Evolutionary conservation across 2,888 invertebrate species (phyloP).

Genomic region (Phaedon cochleariae): DNA sequence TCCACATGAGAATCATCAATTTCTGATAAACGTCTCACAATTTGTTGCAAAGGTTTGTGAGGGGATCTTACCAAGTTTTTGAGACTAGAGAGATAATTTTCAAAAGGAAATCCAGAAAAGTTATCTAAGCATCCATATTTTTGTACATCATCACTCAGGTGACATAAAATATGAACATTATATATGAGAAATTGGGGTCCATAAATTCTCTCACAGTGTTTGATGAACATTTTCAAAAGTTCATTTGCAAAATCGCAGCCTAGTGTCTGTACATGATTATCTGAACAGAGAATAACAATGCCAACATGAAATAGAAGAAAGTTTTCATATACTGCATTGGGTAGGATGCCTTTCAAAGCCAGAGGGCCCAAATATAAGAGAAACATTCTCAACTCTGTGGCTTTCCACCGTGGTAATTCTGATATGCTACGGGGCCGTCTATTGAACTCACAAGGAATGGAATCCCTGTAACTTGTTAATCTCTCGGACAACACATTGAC

Average conservation of each 20-base stretch:
- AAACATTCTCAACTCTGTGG: conserved; percentile 27
- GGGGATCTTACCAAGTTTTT: conserved; percentile 19
- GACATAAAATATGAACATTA: conserved; percentile 25
- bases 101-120: conserved; percentile 17
- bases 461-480: conserved; percentile 5
- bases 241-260: conserved; percentile 17
- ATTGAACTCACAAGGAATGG: conserved; percentile 24
- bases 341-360: conserved; percentile 11
- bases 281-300: conserved; percentile 17
- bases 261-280: conserved; percentile 11
- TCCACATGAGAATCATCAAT: not conserved
- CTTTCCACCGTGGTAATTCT: conserved; percentile 27
- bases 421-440: conserved; percentile 13
- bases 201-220: conserved; percentile 24
- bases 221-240: conserved; percentile 20
- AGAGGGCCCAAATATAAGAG: conserved; percentile 27
- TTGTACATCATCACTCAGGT: conserved; percentile 25
- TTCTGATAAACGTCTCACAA: conserved; percentile 15
- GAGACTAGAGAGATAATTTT: conserved; percentile 21
- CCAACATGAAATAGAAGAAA: conserved; percentile 26
- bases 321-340: conserved; percentile 21
- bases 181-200: conserved; percentile 25
- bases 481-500: conserved; percentile 15
- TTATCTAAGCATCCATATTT: conserved; percentile 23
- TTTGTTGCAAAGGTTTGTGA: conserved; percentile 20